Conservation (phyloP, 2,888 invertebrate species). For the Conchocele bisecta region DNA sequence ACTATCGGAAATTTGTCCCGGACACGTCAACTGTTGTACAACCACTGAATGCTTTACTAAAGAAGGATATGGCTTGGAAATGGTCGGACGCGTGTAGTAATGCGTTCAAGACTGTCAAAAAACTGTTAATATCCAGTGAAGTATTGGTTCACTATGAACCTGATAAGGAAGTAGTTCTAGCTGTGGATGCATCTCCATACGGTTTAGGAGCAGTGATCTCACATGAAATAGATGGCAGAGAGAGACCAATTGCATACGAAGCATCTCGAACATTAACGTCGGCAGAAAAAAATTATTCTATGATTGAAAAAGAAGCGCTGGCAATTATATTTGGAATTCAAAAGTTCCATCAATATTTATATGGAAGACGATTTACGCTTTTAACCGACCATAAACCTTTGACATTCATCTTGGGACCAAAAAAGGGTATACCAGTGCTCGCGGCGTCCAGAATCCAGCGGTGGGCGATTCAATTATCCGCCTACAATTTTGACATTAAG, state of each 20-base stretch:
- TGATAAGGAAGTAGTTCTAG: conserved; percentile 39
- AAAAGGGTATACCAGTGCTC: conserved; percentile 65
- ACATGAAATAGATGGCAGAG: conserved; percentile 75
- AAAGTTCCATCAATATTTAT: conserved; percentile 59
- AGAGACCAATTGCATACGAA: conserved; percentile 81
- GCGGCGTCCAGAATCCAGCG: conserved; percentile 77
- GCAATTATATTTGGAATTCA: conserved; percentile 73
- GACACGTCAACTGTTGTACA: conserved; percentile 18
- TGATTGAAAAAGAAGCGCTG: conserved; percentile 81
- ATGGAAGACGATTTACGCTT: conserved; percentile 11
- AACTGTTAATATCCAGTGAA: conserved; percentile 9
- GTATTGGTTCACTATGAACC: conserved; percentile 52
- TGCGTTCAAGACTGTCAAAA: conserved; percentile 12
- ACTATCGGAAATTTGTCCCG: conserved; percentile 28
- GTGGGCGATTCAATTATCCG: conserved; percentile 65
- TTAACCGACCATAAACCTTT: conserved; percentile 51
- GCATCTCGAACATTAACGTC: conserved; percentile 49
- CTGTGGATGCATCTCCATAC: conserved; percentile 58
- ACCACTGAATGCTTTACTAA: conserved; percentile 14
- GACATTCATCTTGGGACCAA: conserved; percentile 37
- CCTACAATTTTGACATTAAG: conserved; percentile 43
- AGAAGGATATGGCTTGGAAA: conserved; percentile 15
- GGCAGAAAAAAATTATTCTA: conserved; percentile 71
- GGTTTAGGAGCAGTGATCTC: conserved; percentile 64
- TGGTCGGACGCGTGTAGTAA: conserved; percentile 12